A percentile compares a stretch with the other conserved stretches of the same genome.
phyloP scores from a whole-genome alignment of 1,140 invertebrate species.

The Panonychus citri region DNA sequence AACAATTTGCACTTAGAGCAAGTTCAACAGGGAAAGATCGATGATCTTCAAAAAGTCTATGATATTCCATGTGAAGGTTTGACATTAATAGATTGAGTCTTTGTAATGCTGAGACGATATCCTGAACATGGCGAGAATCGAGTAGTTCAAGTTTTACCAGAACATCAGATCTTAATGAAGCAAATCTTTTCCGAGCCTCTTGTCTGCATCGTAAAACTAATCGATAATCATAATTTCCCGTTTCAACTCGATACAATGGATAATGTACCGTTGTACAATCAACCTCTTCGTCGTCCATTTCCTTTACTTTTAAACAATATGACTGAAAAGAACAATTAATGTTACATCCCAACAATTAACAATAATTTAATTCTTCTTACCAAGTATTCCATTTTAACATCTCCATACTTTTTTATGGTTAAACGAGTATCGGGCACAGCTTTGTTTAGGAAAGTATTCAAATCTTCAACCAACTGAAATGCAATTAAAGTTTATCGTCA shows the following conservation, averaged over 20 bases:
- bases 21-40: slow-evolving; percentile 87
- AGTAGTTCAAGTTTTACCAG: slow-evolving; percentile 86
- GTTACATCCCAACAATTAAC: neutral
- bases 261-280: slow-evolving; percentile 72
- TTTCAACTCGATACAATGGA: slow-evolving; percentile 86
- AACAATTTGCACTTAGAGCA: slow-evolving; percentile 49
- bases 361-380: slow-evolving; percentile 32
- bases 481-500: neutral
- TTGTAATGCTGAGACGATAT: slow-evolving; percentile 57
- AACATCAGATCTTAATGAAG: slow-evolving; percentile 80
- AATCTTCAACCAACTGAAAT: slow-evolving; percentile 34
- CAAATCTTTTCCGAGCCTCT: slow-evolving; percentile 69
- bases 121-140: slow-evolving; percentile 91
- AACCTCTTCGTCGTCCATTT: slow-evolving; percentile 95
- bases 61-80: slow-evolving; percentile 39
- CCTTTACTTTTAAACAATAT: slow-evolving; percentile 82
- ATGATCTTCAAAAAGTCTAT: slow-evolving; percentile 37
- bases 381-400: slow-evolving; percentile 93
- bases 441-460: slow-evolving; percentile 86
- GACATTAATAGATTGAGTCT: slow-evolving; percentile 52
- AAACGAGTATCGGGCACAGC: slow-evolving; percentile 92
- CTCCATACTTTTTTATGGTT: slow-evolving; percentile 89
- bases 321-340: slow-evolving; percentile 28
- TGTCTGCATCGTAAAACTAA: slow-evolving; percentile 79
- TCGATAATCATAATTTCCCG: slow-evolving; percentile 94